Evolutionary conservation across 2,888 invertebrate species (phyloP), one percentile per base, ranked within the genome.

Genomic region (Macaria notata): DNA sequence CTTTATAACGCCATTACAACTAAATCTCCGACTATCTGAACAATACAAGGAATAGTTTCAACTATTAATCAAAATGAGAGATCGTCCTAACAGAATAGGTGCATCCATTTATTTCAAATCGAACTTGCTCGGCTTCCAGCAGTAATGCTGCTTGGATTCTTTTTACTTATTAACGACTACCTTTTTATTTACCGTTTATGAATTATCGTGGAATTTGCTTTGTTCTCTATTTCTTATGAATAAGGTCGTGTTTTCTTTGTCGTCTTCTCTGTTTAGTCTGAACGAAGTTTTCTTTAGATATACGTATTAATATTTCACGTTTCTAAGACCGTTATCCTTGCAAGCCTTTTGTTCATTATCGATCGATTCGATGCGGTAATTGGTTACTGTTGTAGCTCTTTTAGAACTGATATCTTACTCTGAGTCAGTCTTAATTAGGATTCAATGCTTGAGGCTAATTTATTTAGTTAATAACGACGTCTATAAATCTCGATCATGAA

Each of bases 61-160:
- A 73, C 81, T 73, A 88, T 88, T 86, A 86, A 87, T 88, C 88
- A 88, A 82, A 82, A 86, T 84, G 84, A 84, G 70, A 80, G 79
- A 88, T 86, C 75, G 84, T 70, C 78, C 74, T 67, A 73, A 79
- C 79, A 77, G 72, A 81, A 83, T 85, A 82, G 85, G 83, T 86
- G 84, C 84, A 81, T 87, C 79, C 85, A 81, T 83, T 79, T 82
- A 77, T 83, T 79, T 70, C 71, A 68, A 76, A 80, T 83, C 78
- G 78, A 73, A 69, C 66, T 64, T 59, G 68, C 63, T 70, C 75
- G 75, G 75, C 75, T 75, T 60, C 49, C 68, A 66, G 66, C 63
- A 69, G 68, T 63, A 77, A 81, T 76, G 76, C 66, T 78, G 72
- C 72, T 70, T 66, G 76, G 76, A 79, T 79, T 81, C 79, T 82